Percentiles rank a stretch among this genome's conserved stretches.
These are phyloP conservation scores for Botia almorhae DNA, from an alignment of 2,797 vertebrate genomes.

Conservation along the genomic window DNA sequence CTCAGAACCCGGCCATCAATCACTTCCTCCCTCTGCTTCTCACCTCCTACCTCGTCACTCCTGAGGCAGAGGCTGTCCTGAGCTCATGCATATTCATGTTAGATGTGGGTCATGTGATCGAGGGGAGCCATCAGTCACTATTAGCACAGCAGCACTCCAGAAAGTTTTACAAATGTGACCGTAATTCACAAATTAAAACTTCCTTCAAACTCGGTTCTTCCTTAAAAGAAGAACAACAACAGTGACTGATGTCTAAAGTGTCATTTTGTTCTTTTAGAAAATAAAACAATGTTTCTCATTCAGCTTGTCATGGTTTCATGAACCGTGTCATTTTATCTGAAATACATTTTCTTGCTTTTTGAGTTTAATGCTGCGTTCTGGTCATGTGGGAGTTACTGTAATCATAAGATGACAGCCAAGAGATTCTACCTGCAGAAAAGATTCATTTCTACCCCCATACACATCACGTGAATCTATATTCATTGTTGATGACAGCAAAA, in stretches of 20 bases:
- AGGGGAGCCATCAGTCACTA: slow-evolving; percentile 40
- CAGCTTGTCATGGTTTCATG: not conserved
- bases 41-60: slow-evolving; percentile 23
- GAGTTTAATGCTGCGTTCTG: not conserved
- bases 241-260: not conserved
- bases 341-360: not conserved
- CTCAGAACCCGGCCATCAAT: slow-evolving; percentile 53
- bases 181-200: slow-evolving; percentile 18
- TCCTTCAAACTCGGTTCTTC: not conserved
- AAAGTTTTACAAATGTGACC: slow-evolving; percentile 6
- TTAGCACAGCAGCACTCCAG: slow-evolving; percentile 11
- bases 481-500: not conserved
- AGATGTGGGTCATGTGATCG: slow-evolving; percentile 51
- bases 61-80: slow-evolving; percentile 31
- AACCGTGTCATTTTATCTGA: not conserved
- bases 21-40: slow-evolving; percentile 50
- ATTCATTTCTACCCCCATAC: not conserved
- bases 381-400: not conserved
- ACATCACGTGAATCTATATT: not conserved
- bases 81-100: slow-evolving; percentile 55
- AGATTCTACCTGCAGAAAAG: not conserved
- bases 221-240: not conserved
- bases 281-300: not conserved
- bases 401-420: not conserved
- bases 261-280: not conserved